Evolutionary conservation across 1,140 invertebrate genomes (phyloP).

Genomic region (Drosophila sproati): DNA sequence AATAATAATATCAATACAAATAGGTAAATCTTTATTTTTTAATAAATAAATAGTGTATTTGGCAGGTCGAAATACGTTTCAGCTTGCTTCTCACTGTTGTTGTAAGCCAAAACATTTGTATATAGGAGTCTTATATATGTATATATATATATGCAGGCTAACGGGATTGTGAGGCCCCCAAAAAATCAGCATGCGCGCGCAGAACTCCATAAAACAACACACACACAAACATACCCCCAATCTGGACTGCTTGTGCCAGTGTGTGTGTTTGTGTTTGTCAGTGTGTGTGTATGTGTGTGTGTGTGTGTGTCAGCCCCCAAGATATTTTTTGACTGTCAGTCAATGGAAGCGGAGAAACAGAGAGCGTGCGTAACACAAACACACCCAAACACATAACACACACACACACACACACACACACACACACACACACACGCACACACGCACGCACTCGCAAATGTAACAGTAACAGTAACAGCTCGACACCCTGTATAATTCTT

Average conservation of each 20-base stretch:
- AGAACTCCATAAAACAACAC: constrained; percentile 74
- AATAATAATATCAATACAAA: not conserved
- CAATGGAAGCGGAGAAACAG: constrained; percentile 72
- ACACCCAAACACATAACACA: constrained; percentile 28
- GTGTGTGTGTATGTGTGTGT: constrained; percentile 23
- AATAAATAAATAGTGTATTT: constrained; percentile 18
- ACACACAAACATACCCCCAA: constrained; percentile 69
- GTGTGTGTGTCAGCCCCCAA: constrained; percentile 66
- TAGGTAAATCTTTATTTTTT: no score
- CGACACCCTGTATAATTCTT: constrained; percentile 60
- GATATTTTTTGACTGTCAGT: constrained; percentile 82
- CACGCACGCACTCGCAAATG: constrained; percentile 5
- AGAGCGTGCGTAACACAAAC: constrained; percentile 55
- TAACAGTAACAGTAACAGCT: constrained; percentile 39
- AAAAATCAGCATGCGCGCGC: constrained; percentile 72
- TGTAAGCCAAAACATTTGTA: constrained; percentile 72
- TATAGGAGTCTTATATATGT: constrained; percentile 53
- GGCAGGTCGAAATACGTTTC: constrained; percentile 1
- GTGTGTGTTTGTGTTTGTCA: no score
- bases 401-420: not conserved
- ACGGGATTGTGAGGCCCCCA: constrained; percentile 31
- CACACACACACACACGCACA: not conserved
- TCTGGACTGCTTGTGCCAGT: constrained; percentile 28
- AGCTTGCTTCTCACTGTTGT: constrained; percentile 47
- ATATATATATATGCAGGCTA: constrained; percentile 31